Evolutionary conservation across 2,113 vertebrate species (phyloP).

Genomic region (Eulemur rufifrons): DNA sequence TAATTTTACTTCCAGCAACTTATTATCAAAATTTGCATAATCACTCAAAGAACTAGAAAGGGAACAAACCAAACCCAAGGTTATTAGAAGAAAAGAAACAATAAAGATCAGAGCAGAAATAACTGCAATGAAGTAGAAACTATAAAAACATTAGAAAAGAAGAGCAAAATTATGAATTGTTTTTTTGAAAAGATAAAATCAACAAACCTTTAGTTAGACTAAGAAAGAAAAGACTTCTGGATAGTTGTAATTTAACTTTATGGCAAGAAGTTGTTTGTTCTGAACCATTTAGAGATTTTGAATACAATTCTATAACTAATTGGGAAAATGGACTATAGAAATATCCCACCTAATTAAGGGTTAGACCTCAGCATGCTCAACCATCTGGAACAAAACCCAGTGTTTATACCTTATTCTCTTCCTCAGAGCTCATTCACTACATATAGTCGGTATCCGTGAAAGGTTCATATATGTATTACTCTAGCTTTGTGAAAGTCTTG

Average conservation of each 20-base stretch:
- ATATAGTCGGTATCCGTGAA: background rate
- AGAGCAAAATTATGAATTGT: background rate
- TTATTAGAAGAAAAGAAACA: background rate
- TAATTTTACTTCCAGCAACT: background rate
- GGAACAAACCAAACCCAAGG: background rate
- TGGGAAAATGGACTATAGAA: background rate
- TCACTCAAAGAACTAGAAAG: background rate
- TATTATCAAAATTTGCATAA: background rate
- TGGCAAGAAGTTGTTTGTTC: background rate
- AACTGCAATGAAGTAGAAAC: background rate
- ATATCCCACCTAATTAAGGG: background rate
- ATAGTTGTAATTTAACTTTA: background rate
- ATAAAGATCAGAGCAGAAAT: background rate
- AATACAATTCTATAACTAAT: background rate
- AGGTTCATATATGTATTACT: background rate
- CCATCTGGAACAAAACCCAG: background rate
- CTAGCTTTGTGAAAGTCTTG: background rate
- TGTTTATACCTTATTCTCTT: background rate
- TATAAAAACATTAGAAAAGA: background rate
- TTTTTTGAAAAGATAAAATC: background rate
- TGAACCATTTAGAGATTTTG: background rate
- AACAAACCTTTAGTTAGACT: background rate
- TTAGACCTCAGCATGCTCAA: background rate
- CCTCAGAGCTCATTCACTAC: background rate
- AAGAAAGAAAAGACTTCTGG: background rate